Evolutionary conservation across 1,140 invertebrate species (phyloP).

Genomic region (Neodiprion virginianus): DNA sequence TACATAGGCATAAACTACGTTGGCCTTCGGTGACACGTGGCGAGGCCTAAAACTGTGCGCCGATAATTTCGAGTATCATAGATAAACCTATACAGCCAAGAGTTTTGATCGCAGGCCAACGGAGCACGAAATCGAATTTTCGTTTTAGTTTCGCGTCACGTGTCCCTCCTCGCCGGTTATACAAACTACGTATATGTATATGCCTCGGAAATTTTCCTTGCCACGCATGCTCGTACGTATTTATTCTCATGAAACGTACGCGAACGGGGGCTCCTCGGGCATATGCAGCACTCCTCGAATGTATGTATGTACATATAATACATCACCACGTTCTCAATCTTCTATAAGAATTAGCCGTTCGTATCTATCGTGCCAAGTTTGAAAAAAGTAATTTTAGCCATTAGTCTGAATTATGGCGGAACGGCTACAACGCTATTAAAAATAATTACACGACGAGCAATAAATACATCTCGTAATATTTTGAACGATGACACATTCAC

Average conservation of each 20-base stretch:
- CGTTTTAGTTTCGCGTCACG: conserved; percentile 19
- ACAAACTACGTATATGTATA: neutral
- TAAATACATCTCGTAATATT: neutral
- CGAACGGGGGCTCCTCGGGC: neutral
- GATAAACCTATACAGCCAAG: neutral
- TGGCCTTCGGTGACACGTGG: neutral
- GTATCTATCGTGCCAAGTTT: neutral
- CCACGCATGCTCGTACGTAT: neutral
- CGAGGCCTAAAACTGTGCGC: neutral
- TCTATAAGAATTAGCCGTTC: too few relatives aligned
- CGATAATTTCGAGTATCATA: neutral
- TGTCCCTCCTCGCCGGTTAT: conserved; percentile 20
- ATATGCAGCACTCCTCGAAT: neutral
- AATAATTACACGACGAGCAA: neutral
- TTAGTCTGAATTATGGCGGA: neutral
- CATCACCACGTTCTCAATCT: neutral
- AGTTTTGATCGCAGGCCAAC: neutral
- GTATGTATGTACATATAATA: neutral
- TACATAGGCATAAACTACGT: neutral
- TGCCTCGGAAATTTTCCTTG: neutral
- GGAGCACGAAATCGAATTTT: conserved; percentile 5
- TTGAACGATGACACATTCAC: neutral
- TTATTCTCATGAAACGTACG: neutral
- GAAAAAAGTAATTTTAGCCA: neutral
- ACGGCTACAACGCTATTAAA: neutral